A percentile compares a stretch with the other conserved stretches of the same genome.
phyloP scores from a whole-genome alignment of 2,113 vertebrate species.

The Hystrix cristata region DNA sequence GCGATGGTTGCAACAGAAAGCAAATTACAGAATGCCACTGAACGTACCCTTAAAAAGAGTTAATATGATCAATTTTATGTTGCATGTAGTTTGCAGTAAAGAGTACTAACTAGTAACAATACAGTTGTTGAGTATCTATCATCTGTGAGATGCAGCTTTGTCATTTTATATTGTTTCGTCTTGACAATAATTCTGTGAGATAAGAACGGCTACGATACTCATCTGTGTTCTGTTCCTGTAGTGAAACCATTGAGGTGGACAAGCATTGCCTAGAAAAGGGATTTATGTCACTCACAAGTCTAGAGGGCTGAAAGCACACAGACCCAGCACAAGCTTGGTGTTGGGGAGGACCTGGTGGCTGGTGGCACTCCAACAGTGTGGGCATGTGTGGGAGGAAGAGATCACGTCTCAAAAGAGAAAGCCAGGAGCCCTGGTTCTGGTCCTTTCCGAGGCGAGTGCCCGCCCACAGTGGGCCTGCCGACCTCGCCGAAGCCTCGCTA shows the following conservation, averaged over 20 bases:
- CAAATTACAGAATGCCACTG: neutral
- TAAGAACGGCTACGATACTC: neutral
- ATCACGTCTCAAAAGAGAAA: neutral
- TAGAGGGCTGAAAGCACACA: neutral
- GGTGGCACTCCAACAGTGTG: neutral
- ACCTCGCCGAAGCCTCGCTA: neutral
- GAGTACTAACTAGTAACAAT: neutral
- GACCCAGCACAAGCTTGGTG: neutral
- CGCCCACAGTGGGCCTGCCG: too few species aligned
- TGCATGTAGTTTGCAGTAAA: neutral
- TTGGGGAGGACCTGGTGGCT: neutral
- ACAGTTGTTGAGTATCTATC: neutral
- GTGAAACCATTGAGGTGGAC: neutral
- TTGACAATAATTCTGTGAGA: neutral
- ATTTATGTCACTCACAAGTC: neutral
- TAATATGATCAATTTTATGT: neutral
- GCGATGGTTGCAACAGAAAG: fast-evolving
- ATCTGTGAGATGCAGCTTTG: neutral
- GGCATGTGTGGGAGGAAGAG: neutral
- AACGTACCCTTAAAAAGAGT: neutral
- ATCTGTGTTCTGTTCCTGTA: neutral
- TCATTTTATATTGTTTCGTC: neutral
- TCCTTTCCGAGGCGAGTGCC: neutral
- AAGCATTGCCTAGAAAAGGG: neutral
- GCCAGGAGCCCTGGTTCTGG: neutral